These are phyloP conservation scores for Ptyas mucosa DNA, from an alignment of 2,113 vertebrate species.

Conservation along the genomic window DNA sequence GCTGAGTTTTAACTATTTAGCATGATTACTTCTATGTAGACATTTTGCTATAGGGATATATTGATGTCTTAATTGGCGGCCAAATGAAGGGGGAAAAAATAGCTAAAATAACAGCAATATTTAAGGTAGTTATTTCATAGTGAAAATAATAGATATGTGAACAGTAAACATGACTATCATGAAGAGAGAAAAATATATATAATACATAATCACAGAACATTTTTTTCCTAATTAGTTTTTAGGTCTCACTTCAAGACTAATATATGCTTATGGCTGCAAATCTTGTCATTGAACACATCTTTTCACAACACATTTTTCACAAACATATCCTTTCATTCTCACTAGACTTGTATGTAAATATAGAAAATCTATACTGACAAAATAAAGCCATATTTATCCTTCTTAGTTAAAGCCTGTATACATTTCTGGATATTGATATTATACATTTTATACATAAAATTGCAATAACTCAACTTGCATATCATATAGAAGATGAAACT, in stretches of 20 bases:
- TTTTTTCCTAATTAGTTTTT: conserved; percentile 3
- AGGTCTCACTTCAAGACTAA: conserved; percentile 20
- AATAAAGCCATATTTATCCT: conserved; percentile 3
- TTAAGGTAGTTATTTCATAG: background rate
- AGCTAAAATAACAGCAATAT: conserved; percentile 1
- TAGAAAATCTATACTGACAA: conserved; percentile 32
- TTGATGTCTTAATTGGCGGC: conserved; percentile 5
- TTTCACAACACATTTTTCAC: conserved; percentile 7
- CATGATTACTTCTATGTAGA: background rate
- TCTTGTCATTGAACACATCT: conserved; percentile 14
- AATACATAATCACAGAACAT: background rate
- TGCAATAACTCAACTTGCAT: conserved; percentile 10
- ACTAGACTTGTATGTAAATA: conserved; percentile 1
- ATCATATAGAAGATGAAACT: background rate
- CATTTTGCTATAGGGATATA: background rate
- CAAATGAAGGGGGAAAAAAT: background rate
- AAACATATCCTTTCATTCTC: conserved; percentile 27
- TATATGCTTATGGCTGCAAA: conserved; percentile 11
- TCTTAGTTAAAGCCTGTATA: conserved; percentile 17
- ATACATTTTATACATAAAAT: background rate
- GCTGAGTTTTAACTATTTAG: conserved; percentile 1
- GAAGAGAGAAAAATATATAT: conserved; percentile 3
- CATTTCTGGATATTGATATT: conserved; percentile 3
- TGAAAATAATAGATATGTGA: conserved; percentile 15
- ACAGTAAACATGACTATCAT: background rate